Evolutionary conservation across 2,888 invertebrate species (phyloP), one percentile per base, ranked within the genome.

Genomic region (Prionchulus punctatus): DNA sequence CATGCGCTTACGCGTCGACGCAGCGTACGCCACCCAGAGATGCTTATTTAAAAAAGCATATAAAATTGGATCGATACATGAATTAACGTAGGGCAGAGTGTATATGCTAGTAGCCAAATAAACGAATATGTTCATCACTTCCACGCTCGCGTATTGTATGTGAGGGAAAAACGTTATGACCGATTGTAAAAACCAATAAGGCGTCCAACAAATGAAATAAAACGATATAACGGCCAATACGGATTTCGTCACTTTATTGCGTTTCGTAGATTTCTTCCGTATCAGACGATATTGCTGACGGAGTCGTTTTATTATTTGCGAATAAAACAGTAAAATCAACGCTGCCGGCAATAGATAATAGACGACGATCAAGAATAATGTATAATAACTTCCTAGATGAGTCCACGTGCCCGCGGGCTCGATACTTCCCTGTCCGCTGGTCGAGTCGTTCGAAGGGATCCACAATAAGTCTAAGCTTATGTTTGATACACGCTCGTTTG

Each of bases 101-200:
- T 73, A 61, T 66, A 70, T 56, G 72, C 72, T 62, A 69, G 70
- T 2, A 69, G 70, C 61, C 70, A 73, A 65, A 71, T 71, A 58
- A 55, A 61, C 45, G 31, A 52, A 43, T n/a, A 43, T 51, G n/a
- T 18, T 21, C 7, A 25, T 7, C 25, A 28, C 18, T 3, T 49
- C 12, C 15, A 18, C 50, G 28, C 15, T 4, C 28, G 50, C 30
- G 15, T 7, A 4, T 4, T 12, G 26, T 26, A 23, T 36, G 18
- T 36, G 36, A 7, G 27, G 4, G 43, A n/a, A 26, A 18, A 42
- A 48, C 21, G 23, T 3, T 18, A 43, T 43, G 21, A 23, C 4
- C 23, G 30, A 2, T 30, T 54, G 54, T 12, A 56, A 28, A 12
- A 53, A 15, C 58, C 58, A 58, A 43, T 58, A 58, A 21, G 58